Evolutionary conservation across 2,797 vertebrate species (phyloP).

Genomic region (Neoniphon sammara): DNA sequence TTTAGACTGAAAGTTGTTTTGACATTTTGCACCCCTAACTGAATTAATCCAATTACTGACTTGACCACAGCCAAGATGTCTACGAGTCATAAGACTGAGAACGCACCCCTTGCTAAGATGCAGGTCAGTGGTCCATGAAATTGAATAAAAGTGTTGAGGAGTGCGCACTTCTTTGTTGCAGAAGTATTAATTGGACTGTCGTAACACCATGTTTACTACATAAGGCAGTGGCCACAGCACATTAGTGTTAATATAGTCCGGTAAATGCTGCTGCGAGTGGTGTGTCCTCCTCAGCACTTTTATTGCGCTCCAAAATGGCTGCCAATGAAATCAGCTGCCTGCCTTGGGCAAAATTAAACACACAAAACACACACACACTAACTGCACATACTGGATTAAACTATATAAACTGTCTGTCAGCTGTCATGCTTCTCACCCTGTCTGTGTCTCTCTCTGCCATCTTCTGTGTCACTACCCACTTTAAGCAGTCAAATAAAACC

Average conservation of each 20-base stretch:
- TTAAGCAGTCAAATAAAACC: conserved; percentile 18
- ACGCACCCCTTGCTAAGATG: neutral
- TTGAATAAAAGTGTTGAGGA: conserved; percentile 19
- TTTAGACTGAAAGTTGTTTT: no score
- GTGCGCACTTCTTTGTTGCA: neutral
- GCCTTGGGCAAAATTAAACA: neutral
- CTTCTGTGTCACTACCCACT: conserved; percentile 9
- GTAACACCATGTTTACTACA: conserved; percentile 4
- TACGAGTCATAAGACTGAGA: neutral
- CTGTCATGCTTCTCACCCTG: no score
- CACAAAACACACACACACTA: neutral
- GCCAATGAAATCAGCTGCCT: neutral
- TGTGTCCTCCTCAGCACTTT: neutral
- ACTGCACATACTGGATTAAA: neutral
- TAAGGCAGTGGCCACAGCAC: neutral
- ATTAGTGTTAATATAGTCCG: neutral
- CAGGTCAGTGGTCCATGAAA: conserved; percentile 7
- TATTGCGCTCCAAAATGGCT: neutral
- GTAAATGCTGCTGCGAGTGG: neutral
- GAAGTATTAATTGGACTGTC: conserved; percentile 15
- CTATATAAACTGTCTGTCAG: neutral
- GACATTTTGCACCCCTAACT: no score
- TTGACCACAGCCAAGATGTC: neutral
- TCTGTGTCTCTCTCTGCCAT: neutral
- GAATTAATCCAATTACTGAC: neutral